phyloP scores from a whole-genome alignment of 2,113 vertebrate genomes.

The Anhinga rufa region DNA sequence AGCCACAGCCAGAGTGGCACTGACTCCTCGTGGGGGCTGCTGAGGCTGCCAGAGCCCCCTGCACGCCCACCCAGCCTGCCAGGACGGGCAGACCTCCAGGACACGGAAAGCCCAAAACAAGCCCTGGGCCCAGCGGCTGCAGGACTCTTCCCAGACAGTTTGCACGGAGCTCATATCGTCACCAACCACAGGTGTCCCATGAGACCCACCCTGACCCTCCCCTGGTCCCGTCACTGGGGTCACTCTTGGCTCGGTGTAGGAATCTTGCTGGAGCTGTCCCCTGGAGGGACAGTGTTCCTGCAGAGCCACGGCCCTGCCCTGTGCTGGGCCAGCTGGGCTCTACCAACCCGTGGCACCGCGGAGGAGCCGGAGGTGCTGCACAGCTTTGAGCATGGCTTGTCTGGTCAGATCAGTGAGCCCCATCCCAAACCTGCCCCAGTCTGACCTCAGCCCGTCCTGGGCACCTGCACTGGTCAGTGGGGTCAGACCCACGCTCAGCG shows the following conservation, averaged over 20 bases:
- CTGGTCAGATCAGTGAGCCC: neutral
- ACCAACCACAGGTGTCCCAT: rapidly evolving
- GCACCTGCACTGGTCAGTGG: neutral
- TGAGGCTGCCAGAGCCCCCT: too few relatives aligned
- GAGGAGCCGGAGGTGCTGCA: neutral
- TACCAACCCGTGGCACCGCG: rapidly evolving
- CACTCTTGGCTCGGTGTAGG: neutral
- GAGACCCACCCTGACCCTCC: neutral
- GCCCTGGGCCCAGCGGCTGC: rapidly evolving
- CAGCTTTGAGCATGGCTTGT: neutral
- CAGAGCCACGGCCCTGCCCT: neutral
- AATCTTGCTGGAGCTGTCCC: neutral
- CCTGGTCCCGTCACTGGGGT: rapidly evolving
- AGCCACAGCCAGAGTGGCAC: neutral
- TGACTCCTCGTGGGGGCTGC: neutral
- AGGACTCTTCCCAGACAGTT: neutral
- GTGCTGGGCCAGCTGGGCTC: rapidly evolving
- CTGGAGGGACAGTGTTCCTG: neutral
- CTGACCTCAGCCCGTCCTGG: neutral
- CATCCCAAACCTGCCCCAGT: neutral
- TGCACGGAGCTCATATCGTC: neutral
- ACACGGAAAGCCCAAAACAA: neutral
- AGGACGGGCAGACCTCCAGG: rapidly evolving
- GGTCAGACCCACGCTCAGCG: neutral
- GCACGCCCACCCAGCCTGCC: rapidly evolving